Evolutionary conservation across 1,140 invertebrate species (phyloP).

Genomic region (Arion vulgaris): DNA sequence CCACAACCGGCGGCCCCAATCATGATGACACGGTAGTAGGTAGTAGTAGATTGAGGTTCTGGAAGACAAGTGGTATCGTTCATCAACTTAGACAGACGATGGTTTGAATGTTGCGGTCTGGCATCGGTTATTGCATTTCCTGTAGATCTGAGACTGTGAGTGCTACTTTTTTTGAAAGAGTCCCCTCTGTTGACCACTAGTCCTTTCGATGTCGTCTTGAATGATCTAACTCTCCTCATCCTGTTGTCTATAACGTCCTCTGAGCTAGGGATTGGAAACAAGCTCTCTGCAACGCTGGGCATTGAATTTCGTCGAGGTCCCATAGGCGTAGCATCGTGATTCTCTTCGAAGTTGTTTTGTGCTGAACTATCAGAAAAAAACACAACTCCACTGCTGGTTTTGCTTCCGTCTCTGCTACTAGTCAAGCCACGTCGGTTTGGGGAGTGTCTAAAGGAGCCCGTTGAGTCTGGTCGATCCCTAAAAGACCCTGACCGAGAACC

Average conservation of each 20-base stretch:
- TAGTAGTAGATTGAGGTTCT: slow-evolving; percentile 19
- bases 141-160: slow-evolving; percentile 81
- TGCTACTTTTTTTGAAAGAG: slow-evolving; percentile 80
- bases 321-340: neutral
- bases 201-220: slow-evolving; percentile 90
- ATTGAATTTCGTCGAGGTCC: slow-evolving; percentile 50
- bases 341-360: neutral
- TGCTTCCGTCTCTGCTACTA: no score
- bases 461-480: neutral
- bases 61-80: slow-evolving; percentile 9
- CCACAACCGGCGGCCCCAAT: slow-evolving; percentile 89
- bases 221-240: slow-evolving; percentile 87
- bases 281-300: slow-evolving; percentile 46
- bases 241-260: slow-evolving; percentile 59
- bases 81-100: neutral
- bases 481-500: neutral
- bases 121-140: slow-evolving; percentile 73
- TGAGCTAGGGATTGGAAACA: slow-evolving; percentile 40
- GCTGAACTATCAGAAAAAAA: neutral
- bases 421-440: neutral
- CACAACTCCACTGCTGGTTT: neutral
- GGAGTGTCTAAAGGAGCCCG: neutral
- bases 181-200: slow-evolving; percentile 93
- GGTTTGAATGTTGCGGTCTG: neutral
- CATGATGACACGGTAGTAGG: slow-evolving; percentile 84